These are phyloP conservation scores for Limnothrissa miodon DNA, from an alignment of 2,113 vertebrate genomes.

Conservation along the genomic window DNA sequence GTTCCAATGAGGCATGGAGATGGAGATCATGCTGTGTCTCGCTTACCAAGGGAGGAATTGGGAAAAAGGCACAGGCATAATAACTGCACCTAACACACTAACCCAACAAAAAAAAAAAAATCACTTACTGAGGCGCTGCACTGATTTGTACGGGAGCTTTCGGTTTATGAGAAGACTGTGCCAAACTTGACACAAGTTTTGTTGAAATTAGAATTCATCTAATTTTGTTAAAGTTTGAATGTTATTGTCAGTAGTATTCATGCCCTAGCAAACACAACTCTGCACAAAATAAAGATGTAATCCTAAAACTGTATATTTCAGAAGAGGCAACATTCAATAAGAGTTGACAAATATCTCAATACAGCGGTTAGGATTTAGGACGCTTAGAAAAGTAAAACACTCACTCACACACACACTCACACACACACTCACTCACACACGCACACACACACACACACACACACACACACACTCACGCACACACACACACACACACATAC, in stretches of 20 bases:
- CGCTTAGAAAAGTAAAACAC: background rate
- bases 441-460: background rate
- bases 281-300: background rate
- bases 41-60: constrained; percentile 45
- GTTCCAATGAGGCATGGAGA: constrained; percentile 60
- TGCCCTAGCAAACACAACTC: background rate
- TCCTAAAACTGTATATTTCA: background rate
- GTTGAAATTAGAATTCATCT: background rate
- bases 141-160: background rate
- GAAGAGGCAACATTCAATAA: background rate
- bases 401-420: background rate
- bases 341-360: background rate
- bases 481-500: background rate
- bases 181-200: background rate
- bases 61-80: constrained; percentile 42
- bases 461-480: background rate
- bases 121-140: background rate
- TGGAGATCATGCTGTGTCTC: constrained; percentile 65
- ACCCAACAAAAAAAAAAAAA: constrained; percentile 59
- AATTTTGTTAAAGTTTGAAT: background rate
- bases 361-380: background rate
- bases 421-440: background rate
- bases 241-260: background rate
- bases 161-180: background rate
- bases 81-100: background rate